A percentile compares a stretch with the other conserved stretches of the same genome.
These are phyloP conservation scores for Tympanoctomys barrerae DNA, from an alignment of 2,797 vertebrate genomes.

Conservation along the genomic window DNA sequence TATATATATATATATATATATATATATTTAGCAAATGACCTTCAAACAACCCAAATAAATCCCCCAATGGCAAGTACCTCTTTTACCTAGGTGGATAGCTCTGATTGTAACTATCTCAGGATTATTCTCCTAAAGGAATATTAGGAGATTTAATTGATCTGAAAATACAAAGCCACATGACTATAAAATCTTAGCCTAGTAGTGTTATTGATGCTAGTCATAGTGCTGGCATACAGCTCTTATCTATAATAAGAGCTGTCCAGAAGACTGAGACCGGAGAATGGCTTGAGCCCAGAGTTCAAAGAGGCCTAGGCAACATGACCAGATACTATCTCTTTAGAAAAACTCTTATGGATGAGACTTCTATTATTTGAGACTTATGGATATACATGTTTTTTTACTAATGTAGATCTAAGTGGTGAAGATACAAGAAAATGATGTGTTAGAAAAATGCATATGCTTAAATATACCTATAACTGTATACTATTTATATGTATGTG, in stretches of 20 bases:
- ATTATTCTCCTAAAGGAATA: not conserved
- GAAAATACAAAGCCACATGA: not conserved
- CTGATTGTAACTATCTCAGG: not conserved
- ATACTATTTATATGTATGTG: not conserved
- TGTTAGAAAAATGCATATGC: not conserved
- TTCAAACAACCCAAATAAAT: not conserved
- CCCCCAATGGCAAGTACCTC: not conserved
- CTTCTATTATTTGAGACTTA: not conserved
- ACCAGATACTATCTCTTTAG: not conserved
- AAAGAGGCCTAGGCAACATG: not conserved
- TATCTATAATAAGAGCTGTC: not conserved
- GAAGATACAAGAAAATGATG: not conserved
- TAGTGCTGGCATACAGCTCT: no score
- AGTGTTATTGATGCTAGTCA: not conserved
- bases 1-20: no score
- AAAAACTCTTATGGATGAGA: not conserved
- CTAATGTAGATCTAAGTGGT: not conserved
- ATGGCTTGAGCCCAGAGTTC: not conserved
- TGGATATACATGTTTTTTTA: not conserved
- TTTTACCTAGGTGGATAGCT: not conserved
- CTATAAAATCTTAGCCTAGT: not conserved
- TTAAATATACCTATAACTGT: not conserved
- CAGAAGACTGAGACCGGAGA: no score
- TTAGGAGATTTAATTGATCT: conserved; percentile 20
- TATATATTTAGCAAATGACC: not conserved